A percentile compares a stretch with the other conserved stretches of the same genome.
These are phyloP conservation scores for Temnothorax curvispinosus DNA, from an alignment of 1,140 invertebrate genomes.

Conservation along the genomic window DNA sequence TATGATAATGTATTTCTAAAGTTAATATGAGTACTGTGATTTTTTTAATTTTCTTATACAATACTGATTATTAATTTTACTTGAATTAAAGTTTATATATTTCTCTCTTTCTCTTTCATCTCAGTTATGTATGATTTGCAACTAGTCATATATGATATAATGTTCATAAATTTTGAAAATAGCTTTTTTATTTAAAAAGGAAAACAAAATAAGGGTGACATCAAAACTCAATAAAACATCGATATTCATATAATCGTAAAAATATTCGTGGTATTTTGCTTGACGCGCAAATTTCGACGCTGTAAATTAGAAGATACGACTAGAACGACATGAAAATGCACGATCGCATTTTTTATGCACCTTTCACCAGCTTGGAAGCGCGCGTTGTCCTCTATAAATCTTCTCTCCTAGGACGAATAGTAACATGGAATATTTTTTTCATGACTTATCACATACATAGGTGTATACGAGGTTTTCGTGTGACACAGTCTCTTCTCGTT, in stretches of 20 bases:
- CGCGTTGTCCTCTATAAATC: slow-evolving; percentile 42
- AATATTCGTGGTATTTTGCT: neutral
- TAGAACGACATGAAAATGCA: slow-evolving; percentile 16
- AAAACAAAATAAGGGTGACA: neutral
- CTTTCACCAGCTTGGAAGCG: slow-evolving; percentile 2
- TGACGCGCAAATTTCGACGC: slow-evolving; percentile 15
- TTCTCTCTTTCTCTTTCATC: neutral
- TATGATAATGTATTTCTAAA: neutral
- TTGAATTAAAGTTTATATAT: neutral
- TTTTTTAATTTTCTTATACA: neutral
- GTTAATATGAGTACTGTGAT: neutral
- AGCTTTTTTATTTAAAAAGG: neutral
- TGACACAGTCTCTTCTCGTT: slow-evolving; percentile 4
- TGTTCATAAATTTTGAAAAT: neutral
- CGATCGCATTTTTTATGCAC: slow-evolving; percentile 44
- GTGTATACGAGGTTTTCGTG: slow-evolving; percentile 1
- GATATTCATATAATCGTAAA: slow-evolving; percentile 21
- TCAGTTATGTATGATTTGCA: neutral
- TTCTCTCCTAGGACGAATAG: slow-evolving; percentile 4
- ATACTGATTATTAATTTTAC: neutral
- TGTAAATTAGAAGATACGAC: slow-evolving; percentile 41
- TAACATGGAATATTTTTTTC: slow-evolving; percentile 15
- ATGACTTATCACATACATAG: slow-evolving; percentile 34
- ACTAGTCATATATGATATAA: neutral
- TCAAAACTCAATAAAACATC: neutral